Evolutionary conservation across 2,888 invertebrate species (phyloP), one percentile per base, ranked within the genome.

Genomic region (Lepidocyrtoides sp.): DNA sequence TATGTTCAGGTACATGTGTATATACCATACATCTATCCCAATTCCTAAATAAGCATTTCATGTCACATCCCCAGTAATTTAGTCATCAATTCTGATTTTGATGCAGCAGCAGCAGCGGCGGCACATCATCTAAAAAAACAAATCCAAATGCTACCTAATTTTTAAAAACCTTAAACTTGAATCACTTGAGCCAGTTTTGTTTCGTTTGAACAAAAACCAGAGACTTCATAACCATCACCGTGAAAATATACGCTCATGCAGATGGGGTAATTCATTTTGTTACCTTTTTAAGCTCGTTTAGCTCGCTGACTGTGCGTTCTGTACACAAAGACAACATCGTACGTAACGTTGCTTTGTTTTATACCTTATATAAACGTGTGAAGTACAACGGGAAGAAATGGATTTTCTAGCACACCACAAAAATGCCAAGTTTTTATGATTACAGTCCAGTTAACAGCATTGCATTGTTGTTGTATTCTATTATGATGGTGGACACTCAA

Each of bases 61-160:
- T 87, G 89, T 89, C 82, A 84, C 77, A 77, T 89, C 83, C 77
- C 77, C 83, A 51, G 63, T 89, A 89, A 89, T 89, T 63, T 84
- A 89, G 89, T 89, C 89, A 89, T 89, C 89, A 89, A 83, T 89
- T 89, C 72, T 54, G 83, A 44, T n/a, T 48, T 36, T 36, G 36
- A 48, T 20, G 10, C 10, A 57, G 36, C 32, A 81, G 20, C 20
- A 60, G 29, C 81, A 17, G 20, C 41, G 60, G 81, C 81, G 81
- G 89, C 82, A 60, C 82, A 82, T 83, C 51, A 77, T 84, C 44
- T 66, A 48, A 79, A 81, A 81, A 63, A 83, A 77, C 83, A 77
- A 44, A 57, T 7, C 41, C 0, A 20, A 36, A 48, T 48, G 26
- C 29, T n/a, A 36, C 23, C 14, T 51, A 51, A n/a, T n/a, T n/a